Percentiles rank a stretch among this genome's conserved stretches.
phyloP scores from a whole-genome alignment of 2,797 vertebrate genomes.

The Sarcophilus harrisii region DNA sequence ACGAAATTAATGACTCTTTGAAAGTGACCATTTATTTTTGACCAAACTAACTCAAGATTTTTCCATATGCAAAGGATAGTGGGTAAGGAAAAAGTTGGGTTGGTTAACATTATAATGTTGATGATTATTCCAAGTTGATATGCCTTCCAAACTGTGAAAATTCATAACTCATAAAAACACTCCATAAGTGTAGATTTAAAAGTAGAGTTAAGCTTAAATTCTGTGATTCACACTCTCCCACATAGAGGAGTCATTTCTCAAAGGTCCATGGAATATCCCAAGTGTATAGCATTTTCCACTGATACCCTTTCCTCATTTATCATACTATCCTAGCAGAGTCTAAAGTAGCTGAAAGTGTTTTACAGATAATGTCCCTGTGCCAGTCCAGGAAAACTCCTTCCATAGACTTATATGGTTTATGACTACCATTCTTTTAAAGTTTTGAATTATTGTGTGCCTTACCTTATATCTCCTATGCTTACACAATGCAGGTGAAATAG shows the following conservation, averaged over 20 bases:
- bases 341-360: neutral
- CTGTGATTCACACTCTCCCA: neutral
- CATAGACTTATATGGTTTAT: neutral
- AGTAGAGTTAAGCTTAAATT: neutral
- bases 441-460: neutral
- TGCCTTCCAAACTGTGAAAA: neutral
- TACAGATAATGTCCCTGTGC: neutral
- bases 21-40: neutral
- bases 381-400: neutral
- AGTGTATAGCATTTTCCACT: neutral
- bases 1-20: neutral
- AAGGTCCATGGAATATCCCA: neutral
- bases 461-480: neutral
- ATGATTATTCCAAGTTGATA: neutral
- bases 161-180: neutral
- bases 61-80: neutral
- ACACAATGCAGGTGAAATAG: neutral
- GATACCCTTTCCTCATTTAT: neutral
- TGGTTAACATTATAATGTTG: neutral
- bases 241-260: neutral
- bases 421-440: neutral
- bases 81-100: neutral
- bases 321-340: neutral
- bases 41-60: neutral
- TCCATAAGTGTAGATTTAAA: neutral